Conservation (phyloP, 2,113 vertebrate genomes). For the Motacilla alba region DNA sequence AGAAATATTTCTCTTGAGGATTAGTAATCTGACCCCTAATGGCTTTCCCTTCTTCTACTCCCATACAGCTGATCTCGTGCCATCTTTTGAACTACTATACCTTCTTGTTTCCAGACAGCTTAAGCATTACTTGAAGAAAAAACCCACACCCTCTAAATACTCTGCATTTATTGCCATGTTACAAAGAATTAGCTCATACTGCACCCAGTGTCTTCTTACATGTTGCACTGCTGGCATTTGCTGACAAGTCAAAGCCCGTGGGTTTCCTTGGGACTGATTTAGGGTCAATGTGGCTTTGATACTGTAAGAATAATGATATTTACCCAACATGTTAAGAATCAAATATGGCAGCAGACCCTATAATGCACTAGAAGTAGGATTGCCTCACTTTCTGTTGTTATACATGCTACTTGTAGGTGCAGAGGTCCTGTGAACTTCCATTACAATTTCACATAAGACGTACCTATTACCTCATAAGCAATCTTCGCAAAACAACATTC, state of each 20-base stretch:
- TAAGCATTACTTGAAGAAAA: not conserved
- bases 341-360: not conserved
- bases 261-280: not conserved
- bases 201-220: not conserved
- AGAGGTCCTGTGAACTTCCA: not conserved
- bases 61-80: not conserved
- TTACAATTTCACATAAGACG: not conserved
- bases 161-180: not conserved
- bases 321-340: not conserved
- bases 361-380: not conserved
- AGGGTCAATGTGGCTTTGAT: not conserved
- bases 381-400: not conserved
- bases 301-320: not conserved
- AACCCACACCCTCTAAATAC: not conserved
- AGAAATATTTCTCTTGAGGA: not conserved
- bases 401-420: not conserved
- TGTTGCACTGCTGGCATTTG: not conserved
- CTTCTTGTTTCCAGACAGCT: not conserved
- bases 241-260: not conserved
- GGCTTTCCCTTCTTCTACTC: not conserved
- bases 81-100: not conserved
- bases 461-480: not conserved
- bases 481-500: not conserved
- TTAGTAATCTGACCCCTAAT: not conserved
- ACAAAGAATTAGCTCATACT: not conserved